phyloP scores from a whole-genome alignment of 1,140 invertebrate genomes.

The Matsumurasca onukii region DNA sequence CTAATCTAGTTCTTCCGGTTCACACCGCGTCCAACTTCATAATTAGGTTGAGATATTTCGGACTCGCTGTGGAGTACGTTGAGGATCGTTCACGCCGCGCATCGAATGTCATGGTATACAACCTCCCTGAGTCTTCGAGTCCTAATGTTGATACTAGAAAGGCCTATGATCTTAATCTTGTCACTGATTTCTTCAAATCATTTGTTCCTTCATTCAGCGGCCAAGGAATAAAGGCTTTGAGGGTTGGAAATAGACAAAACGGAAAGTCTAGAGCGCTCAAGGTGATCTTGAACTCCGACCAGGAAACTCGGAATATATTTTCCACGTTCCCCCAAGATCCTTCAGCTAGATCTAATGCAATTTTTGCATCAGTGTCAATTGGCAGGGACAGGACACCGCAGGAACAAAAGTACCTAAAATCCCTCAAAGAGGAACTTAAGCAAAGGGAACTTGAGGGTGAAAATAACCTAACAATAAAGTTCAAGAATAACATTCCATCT shows the following conservation, averaged over 20 bases:
- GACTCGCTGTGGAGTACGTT: too few species aligned
- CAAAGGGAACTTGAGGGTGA: neutral
- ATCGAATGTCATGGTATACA: too few species aligned
- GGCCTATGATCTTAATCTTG: neutral
- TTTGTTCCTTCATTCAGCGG: slow-evolving; percentile 1
- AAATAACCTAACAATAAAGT: too few species aligned
- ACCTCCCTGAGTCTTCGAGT: neutral
- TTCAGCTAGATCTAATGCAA: neutral
- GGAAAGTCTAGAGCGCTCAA: neutral
- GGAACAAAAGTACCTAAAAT: too few species aligned
- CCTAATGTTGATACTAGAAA: neutral
- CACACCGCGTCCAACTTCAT: too few species aligned
- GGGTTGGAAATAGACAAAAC: neutral
- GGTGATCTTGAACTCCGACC: neutral
- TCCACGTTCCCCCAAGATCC: neutral
- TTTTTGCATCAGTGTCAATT: too few species aligned
- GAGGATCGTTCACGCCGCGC: too few species aligned
- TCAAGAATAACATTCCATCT: too few species aligned
- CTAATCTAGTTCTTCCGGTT: too few species aligned
- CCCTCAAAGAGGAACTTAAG: neutral
- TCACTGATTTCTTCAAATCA: neutral
- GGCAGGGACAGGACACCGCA: too few species aligned
- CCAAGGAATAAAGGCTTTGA: neutral
- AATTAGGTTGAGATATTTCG: too few species aligned
- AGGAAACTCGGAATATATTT: neutral